Conservation (phyloP, 2,113 vertebrate species). For the Colius striatus region DNA sequence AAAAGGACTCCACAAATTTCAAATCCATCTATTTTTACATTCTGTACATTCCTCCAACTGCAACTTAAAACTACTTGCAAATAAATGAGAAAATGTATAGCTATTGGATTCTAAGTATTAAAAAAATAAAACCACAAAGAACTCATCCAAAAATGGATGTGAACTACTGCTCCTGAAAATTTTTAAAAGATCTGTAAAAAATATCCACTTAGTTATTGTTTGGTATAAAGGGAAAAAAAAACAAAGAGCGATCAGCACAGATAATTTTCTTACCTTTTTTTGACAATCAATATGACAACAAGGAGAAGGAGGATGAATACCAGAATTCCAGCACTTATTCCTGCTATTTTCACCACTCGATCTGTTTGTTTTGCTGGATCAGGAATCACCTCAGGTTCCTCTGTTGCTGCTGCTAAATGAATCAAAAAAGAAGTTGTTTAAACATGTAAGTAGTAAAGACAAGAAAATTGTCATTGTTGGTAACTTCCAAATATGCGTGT, state of each 20-base stretch:
- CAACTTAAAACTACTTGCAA: not conserved
- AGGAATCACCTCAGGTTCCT: slow-evolving; percentile 96
- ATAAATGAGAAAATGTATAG: not conserved
- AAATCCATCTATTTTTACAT: not conserved
- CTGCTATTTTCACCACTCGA: slow-evolving; percentile 96
- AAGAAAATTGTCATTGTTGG: not conserved
- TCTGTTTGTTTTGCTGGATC: slow-evolving; percentile 97
- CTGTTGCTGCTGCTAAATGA: slow-evolving; percentile 88
- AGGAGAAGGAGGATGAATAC: slow-evolving; percentile 95
- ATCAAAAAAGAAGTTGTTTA: slow-evolving; percentile 54
- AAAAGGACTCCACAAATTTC: not conserved
- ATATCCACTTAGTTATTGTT: not conserved
- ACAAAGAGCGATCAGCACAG: not conserved
- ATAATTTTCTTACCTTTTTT: slow-evolving; percentile 89
- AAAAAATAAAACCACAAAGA: not conserved
- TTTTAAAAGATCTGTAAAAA: not conserved
- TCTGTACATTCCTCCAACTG: not conserved
- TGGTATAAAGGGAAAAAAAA: not conserved
- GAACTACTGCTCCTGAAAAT: not conserved
- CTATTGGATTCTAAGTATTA: not conserved
- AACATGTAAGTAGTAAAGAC: not conserved
- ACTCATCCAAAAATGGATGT: not conserved
- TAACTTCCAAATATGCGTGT: not conserved
- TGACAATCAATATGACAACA: slow-evolving; percentile 92
- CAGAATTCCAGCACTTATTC: slow-evolving; percentile 93